Conservation (phyloP, 2,113 vertebrate genomes). For the Onychostruthus taczanowskii region DNA sequence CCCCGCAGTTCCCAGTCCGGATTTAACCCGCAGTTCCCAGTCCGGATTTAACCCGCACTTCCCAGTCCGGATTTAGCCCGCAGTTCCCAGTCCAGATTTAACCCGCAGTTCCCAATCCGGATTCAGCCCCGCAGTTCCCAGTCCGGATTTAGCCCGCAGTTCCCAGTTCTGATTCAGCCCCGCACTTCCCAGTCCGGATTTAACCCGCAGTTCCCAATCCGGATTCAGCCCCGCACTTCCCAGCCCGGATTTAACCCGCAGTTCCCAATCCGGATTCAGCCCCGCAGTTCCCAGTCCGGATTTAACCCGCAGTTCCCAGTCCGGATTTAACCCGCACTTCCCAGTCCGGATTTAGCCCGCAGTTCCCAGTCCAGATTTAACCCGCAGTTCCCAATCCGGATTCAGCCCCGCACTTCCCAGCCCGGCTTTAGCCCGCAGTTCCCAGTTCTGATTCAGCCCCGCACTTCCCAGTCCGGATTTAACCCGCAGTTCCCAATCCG, state of each 20-base stretch:
- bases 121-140: background rate
- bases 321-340: background rate
- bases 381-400: too few species aligned
- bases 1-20: rapidly evolving
- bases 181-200: too few species aligned
- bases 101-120: too few species aligned
- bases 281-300: background rate
- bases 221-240: rapidly evolving
- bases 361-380: too few species aligned
- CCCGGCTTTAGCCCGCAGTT: rapidly evolving
- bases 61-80: background rate
- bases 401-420: rapidly evolving
- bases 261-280: too few species aligned
- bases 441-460: background rate
- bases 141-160: too few species aligned
- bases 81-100: background rate
- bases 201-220: too few species aligned
- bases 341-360: too few species aligned
- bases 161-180: too few species aligned
- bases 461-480: background rate
- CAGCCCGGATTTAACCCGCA: too few species aligned
- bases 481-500: too few species aligned
- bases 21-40: rapidly evolving
- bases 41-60: rapidly evolving
- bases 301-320: too few species aligned